phyloP scores from a whole-genome alignment of 2,888 invertebrate species.

The Cryptus armator region DNA sequence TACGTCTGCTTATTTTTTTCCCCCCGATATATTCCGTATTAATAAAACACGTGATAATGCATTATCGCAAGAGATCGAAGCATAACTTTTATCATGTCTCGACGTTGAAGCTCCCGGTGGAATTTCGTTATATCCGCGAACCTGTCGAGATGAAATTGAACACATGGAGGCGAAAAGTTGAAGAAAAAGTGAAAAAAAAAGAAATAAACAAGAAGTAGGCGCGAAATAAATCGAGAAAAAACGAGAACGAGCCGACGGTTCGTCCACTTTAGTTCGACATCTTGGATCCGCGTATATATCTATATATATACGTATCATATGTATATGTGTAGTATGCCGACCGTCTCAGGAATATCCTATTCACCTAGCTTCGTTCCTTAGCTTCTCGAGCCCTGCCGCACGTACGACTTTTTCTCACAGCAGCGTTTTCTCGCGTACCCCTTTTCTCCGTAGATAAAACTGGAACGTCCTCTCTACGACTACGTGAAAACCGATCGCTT shows the following conservation, averaged over 20 bases:
- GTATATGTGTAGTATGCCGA: neutral
- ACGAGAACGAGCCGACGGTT: slow-evolving; percentile 3
- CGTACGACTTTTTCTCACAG: slow-evolving; percentile 36
- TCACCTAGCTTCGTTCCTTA: slow-evolving; percentile 27
- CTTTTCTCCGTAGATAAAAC: slow-evolving; percentile 39
- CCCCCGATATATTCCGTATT: slow-evolving; percentile 10
- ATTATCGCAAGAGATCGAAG: neutral
- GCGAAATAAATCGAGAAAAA: slow-evolving; percentile 15
- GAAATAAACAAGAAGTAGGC: neutral
- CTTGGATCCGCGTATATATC: neutral
- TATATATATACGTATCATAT: neutral
- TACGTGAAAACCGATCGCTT: slow-evolving; percentile 13
- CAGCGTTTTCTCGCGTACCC: neutral
- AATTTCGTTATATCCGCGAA: neutral
- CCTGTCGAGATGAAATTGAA: slow-evolving; percentile 18
- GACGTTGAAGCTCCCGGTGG: neutral
- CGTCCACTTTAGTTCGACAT: slow-evolving; percentile 19
- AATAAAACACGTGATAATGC: slow-evolving; percentile 17
- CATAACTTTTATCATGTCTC: neutral
- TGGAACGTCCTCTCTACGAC: slow-evolving; percentile 17
- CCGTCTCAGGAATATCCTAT: slow-evolving; percentile 30
- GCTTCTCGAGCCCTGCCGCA: neutral
- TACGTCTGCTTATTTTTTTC: neutral
- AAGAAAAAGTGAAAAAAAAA: neutral
- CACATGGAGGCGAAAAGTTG: slow-evolving; percentile 27